Base-by-base conservation (phyloP, 2,888 invertebrate genomes). In the Perithous albicinctus region DNA sequence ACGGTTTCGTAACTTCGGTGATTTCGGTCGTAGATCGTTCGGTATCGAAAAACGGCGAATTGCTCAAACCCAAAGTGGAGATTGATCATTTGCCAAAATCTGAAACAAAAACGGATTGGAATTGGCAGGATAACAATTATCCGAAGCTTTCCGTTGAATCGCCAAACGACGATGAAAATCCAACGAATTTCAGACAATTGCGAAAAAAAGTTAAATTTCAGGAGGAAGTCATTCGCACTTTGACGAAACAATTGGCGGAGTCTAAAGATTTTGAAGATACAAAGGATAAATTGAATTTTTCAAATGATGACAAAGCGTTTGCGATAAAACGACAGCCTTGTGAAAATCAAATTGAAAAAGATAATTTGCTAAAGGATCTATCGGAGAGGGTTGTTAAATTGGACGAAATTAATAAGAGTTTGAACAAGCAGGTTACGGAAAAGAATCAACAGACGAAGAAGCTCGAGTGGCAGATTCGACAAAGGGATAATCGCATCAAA, bases 401-500 rank as follows among this genome's bases (percentile, higher is more conserved):
- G n/a, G 89, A 90, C 61, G 89, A 88, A 4, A 84, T 85, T 2
- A 90, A 90, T 78, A 91, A 90, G 48, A 89, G 88, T 56, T 72
- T 92, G 18, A 88, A 88, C 86, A 90, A 89, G 67, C 87, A 86
- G 8, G 74, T 92, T 8, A 87, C 87, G 3, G 41, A 86, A 2
- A 90, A 90, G 73, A 82, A 87, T 56, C 89, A 89, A 20, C 88
- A 90, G 48, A 87, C 87, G 26, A 87, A 88, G 20, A 90, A 89
- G 61, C 76, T 89, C 0, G 89, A 90, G 54, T 85, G 85, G 18
- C 89, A 90, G 29, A 83, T 92, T 1, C 89, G 87, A 29, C 90
- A 88, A 63, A 87, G 88, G 20, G 91, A 92, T 72, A 90, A 89
- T 84, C 86, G 85, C 20, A 92, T 92, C 73, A 91, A 92, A 73